Base-by-base conservation (phyloP, 2,888 invertebrate species). In the Aphrophora alni region DNA sequence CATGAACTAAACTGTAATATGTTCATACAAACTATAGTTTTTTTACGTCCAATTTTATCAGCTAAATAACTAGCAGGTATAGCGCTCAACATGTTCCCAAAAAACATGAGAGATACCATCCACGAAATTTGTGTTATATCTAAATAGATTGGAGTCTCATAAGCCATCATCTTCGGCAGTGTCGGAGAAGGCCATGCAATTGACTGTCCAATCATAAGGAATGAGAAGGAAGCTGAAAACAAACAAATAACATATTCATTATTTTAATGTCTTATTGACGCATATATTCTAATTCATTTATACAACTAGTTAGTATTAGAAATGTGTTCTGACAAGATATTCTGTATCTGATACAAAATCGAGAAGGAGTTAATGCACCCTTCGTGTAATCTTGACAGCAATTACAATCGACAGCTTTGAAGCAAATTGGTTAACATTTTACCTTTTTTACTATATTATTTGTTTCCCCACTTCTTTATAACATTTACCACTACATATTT, bases 1-100 rank as follows among this genome's bases (percentile, higher is more conserved):
- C 94, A 96, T 0, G 95, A 94, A 0, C 93, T 74, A 17, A 94
- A 87, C 81, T 94, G 93, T 0, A 94, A 94, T 0, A 93, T 84
- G 0, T 92, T 89, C 10, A 93, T 91, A 4, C 91, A 88, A 10
- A 95, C 87, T 7, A 95, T 88, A 0, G 93, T 91, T 89, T 91
- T 91, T 88, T 94, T 95, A 24, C 95, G 90, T 0, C 95, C 95
- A 78, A 93, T 89, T 85, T 88, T 91, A 75, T 94, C 92, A 0
- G 93, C 92, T 1, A 92, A 88, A 10, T 92, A 90, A 17, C 95
- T 95, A 78, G 88, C 88, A 85, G 92, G 83, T 70, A 87, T 87
- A 14, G 86, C 85, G 5, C 86, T 85, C 2, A 85, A 86, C 72
- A 93, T 88, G 25, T 94, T 93, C 33, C 95, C 95, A 71, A 94